These are phyloP conservation scores for Papilio dardanus DNA, from an alignment of 1,140 invertebrate genomes.

Conservation along the genomic window DNA sequence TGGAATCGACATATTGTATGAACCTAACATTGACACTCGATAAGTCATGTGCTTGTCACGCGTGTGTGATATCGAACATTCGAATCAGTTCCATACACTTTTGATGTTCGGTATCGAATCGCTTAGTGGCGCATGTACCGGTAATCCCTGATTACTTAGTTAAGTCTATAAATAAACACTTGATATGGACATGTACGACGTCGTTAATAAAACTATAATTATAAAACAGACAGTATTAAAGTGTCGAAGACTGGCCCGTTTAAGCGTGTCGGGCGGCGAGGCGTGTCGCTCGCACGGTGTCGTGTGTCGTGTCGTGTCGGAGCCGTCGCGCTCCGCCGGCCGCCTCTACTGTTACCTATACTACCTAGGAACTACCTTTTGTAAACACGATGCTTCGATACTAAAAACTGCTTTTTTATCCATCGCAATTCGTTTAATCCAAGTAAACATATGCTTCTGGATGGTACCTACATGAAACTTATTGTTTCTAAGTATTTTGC, in stretches of 20 bases:
- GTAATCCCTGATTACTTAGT: too few relatives aligned
- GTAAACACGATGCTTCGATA: background rate
- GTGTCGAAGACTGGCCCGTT: background rate
- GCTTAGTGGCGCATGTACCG: too few relatives aligned
- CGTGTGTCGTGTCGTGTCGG: slow-evolving; percentile 5
- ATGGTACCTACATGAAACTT: too few relatives aligned
- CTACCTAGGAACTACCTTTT: background rate
- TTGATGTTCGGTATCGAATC: too few relatives aligned
- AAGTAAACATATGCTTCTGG: too few relatives aligned
- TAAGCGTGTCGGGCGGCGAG: background rate
- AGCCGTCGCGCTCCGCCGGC: background rate
- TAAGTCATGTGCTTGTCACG: too few relatives aligned
- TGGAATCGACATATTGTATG: too few relatives aligned
- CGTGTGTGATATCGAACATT: too few relatives aligned
- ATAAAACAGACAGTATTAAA: background rate
- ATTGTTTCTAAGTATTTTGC: too few relatives aligned
- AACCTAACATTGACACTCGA: too few relatives aligned
- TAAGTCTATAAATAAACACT: background rate
- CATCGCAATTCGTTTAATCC: background rate
- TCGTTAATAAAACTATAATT: background rate
- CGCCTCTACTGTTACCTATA: slow-evolving; percentile 12
- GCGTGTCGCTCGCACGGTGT: slow-evolving; percentile 27
- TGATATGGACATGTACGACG: background rate
- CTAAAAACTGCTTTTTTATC: background rate
- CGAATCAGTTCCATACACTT: too few relatives aligned